These are phyloP conservation scores for Callithrix jacchus DNA, from an alignment of 2,113 vertebrate genomes.

Conservation along the genomic window DNA sequence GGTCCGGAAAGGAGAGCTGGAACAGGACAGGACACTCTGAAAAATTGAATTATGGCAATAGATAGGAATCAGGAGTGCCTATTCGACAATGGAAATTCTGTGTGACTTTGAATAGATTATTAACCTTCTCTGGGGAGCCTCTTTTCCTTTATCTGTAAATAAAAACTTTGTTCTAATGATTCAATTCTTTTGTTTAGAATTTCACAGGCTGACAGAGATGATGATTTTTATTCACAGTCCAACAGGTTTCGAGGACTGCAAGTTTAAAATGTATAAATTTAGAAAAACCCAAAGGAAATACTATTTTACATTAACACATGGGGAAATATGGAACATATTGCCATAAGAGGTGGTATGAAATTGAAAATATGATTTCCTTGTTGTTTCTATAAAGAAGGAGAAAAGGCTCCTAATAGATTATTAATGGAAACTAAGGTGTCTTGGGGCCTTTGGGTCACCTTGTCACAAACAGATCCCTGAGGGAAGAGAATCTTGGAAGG, in stretches of 20 bases:
- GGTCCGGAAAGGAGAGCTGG: not conserved
- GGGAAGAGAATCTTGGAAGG: not conserved
- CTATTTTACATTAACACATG: not conserved
- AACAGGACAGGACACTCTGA: not conserved
- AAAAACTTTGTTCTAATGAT: not conserved
- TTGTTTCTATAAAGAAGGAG: not conserved
- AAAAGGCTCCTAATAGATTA: not conserved
- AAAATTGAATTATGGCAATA: not conserved
- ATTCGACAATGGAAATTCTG: not conserved
- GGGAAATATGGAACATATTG: not conserved
- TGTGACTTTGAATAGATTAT: not conserved
- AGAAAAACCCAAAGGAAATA: not conserved
- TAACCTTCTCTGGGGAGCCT: not conserved
- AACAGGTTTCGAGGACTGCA: not conserved
- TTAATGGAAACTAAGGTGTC: not conserved
- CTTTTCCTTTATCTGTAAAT: not conserved
- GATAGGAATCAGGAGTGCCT: not conserved
- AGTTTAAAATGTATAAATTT: not conserved
- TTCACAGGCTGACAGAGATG: not conserved
- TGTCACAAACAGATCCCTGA: not conserved
- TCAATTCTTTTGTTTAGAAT: conserved; percentile 32
- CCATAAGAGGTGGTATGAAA: not conserved
- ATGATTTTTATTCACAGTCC: not conserved
- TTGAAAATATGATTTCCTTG: conserved; percentile 4
- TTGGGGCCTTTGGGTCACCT: not conserved